Percentiles rank a stretch among this genome's conserved stretches.
Evolutionary conservation across 23 tunicate species (phyloP).

Genomic region (Clavelina lepadiformis): DNA sequence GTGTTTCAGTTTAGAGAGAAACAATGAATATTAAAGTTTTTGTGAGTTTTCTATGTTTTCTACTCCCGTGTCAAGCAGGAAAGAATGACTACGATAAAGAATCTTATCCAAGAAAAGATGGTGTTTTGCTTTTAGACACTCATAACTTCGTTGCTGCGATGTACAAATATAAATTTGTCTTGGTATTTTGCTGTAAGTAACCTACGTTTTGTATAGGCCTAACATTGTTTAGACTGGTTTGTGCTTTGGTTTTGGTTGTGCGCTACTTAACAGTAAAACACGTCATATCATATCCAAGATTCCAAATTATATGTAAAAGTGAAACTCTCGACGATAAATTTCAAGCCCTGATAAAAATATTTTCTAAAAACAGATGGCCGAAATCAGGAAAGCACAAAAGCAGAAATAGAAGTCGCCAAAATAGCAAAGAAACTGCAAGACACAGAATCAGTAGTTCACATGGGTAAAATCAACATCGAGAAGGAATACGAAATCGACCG

Average conservation of each 20-base stretch:
- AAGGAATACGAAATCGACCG: constrained; percentile 18
- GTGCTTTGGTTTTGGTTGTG: no score
- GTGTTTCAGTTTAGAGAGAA: no score
- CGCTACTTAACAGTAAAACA: no score
- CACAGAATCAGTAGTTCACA: constrained; percentile 17
- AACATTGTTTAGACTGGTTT: no score
- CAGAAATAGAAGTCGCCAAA: constrained; percentile 15
- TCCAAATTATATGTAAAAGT: no score
- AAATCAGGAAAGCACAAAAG: constrained; percentile 36
- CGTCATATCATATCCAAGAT: no score
- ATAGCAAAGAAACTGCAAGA: constrained; percentile 13
- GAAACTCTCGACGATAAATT: no score
- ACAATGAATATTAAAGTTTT: no score
- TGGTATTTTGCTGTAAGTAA: constrained; percentile 53
- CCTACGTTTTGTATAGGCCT: background rate
- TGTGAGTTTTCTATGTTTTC: no score
- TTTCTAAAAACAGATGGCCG: constrained; percentile 54
- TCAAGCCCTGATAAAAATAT: no score
- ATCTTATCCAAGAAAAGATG: constrained; percentile 39
- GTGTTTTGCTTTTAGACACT: constrained; percentile 29
- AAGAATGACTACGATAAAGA: constrained; percentile 30
- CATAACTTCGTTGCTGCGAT: constrained; percentile 47
- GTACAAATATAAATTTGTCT: constrained; percentile 27
- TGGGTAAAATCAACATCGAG: constrained; percentile 33
- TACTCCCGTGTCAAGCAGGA: no score